Base-by-base conservation (phyloP, 2,888 invertebrate species). In the Synanthedon vespiformis region DNA sequence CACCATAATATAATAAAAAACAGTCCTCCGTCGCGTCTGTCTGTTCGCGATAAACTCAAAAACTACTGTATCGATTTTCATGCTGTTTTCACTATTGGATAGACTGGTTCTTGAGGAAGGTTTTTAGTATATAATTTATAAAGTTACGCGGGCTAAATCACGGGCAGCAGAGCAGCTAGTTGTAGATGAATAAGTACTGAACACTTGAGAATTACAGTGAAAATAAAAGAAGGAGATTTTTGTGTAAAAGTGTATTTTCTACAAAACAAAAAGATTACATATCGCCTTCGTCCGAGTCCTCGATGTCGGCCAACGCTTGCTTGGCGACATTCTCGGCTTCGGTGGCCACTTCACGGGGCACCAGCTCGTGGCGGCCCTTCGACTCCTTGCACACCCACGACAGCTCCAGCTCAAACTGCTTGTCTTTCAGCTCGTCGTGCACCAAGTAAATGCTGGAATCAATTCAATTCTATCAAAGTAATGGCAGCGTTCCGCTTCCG, bases 371-470 rank as follows among this genome's bases (percentile, higher is more conserved):
- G 52, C 88, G 83, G 0, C 97, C 97, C 13, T 92, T 88, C 0
- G 93, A 93, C 56, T 92, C 92, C 65, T 92, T 92, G 52, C 96
- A 94, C 12, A 98, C 96, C 94, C 98, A 96, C 52, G 97, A 96
- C 66, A 99, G 89, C 80, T 99, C 98, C 64, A 98, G 86, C 72
- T 97, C 97, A 74, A 99, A 99, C 64, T 95, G 93, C 77, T 97
- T 96, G 81, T 97, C 96, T 82, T 99, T 99, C 4, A 98, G 89
- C 77, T 99, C 96, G 73, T 96, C 96, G 63, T 96, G 96, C 1
- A 96, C 95, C 51, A 95, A 82, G 71, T 96, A 96, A 70, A 96
- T 93, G 60, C 94, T 94, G 75, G 11, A 49, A 49, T 14, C 13
- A 41, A 14, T 48, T 49, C 8, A 34, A 34, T 10, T 34, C 34